phyloP scores from a whole-genome alignment of 2,113 vertebrate genomes.

The Pavo muticus region DNA sequence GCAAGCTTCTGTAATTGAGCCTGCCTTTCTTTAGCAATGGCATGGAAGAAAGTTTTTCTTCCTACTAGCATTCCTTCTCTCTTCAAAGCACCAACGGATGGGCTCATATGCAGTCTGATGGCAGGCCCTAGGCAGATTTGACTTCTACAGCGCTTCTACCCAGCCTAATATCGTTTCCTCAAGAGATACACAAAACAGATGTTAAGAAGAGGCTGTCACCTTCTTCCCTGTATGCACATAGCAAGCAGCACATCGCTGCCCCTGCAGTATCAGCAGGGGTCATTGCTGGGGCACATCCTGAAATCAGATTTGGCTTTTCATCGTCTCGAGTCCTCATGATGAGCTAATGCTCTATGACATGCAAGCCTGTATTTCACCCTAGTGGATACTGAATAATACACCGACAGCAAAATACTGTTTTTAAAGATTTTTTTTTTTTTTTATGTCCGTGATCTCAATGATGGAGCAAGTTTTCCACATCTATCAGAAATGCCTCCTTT shows the following conservation, averaged over 20 bases:
- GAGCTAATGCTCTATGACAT: neutral
- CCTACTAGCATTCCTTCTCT: neutral
- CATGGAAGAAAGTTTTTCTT: neutral
- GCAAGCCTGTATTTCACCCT: neutral
- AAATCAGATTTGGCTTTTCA: neutral
- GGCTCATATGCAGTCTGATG: neutral
- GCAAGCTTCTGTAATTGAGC: neutral
- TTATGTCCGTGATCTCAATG: neutral
- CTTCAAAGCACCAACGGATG: neutral
- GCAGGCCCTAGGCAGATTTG: neutral
- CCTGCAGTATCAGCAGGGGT: neutral
- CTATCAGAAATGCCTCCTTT: neutral
- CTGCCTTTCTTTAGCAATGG: neutral
- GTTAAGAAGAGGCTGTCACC: neutral
- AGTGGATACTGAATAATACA: accelerated
- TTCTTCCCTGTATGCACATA: neutral
- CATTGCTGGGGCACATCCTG: neutral
- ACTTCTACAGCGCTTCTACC: neutral
- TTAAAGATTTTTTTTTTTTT: neutral
- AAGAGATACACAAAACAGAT: neutral
- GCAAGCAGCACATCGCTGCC: neutral
- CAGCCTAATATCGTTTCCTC: neutral
- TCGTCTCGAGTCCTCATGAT: neutral
- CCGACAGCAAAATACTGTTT: neutral
- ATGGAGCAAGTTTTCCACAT: neutral